Base-by-base conservation (phyloP, 2,888 invertebrate species). In the Stenotaenia linearis region DNA sequence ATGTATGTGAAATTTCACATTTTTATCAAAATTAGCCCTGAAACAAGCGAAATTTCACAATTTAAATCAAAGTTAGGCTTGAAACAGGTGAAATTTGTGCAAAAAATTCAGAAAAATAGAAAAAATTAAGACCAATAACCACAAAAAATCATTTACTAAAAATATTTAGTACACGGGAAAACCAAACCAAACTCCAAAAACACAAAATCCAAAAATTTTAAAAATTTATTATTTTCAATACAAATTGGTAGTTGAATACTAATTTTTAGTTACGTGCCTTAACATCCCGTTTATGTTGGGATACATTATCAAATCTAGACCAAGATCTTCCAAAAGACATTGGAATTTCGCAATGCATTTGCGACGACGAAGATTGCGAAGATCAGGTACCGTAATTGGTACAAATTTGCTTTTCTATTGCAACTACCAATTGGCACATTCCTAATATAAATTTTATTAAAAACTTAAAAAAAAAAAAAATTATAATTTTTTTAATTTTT, bases 331-430 rank as follows among this genome's bases (percentile, higher is more conserved):
- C 35, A 7, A 74, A 80, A 77, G 74, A 32, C 18, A 79, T 80
- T 45, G 74, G 56, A 37, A n/a, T 80, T n/a, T 18, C n/a, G 30
- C 50, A 75, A 23, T 80, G 80, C 78, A 32, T 61, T 12, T 80
- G 80, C 75, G 30, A 75, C 75, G 40, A 50, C 56, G 61, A 79
- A 18, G 80, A 75, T 21, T 75, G 56, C 21, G 80, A 78, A 45
- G 80, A 80, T 74, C 79, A 80, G 80, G 80, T 80, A 79, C 9
- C 3, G 18, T n/a, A 61, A n/a, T 23, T 1, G 56, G 4, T 45
- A 18, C 45, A 56, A 18, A 56, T 21, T 21, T 21, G 21, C 18
- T 21, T 45, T 21, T 56, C 56, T 56, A 56, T 56, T 56, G 56
- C 56, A 56, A 56, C 56, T 56, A 21, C 56, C 56, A 56, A 56